A percentile compares a stretch with the other conserved stretches of the same genome.
These are phyloP conservation scores for Sylvilagus bachmani DNA, from an alignment of 2,113 vertebrate species.

Conservation along the genomic window DNA sequence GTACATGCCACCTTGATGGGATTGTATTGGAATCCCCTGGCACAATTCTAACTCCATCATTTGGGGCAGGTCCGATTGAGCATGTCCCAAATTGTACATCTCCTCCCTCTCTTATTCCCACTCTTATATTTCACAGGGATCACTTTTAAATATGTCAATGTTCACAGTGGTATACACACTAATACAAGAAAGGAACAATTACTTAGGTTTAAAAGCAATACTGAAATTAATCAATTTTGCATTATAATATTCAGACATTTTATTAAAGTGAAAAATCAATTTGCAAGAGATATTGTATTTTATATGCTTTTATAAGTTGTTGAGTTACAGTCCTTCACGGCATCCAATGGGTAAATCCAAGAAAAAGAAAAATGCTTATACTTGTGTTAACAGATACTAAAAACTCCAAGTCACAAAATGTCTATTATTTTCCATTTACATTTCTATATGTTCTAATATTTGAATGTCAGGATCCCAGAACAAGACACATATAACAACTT, in stretches of 20 bases:
- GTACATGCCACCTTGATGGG: too few relatives aligned
- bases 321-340: background rate
- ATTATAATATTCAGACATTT: background rate
- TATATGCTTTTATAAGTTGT: background rate
- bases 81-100: too few relatives aligned
- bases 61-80: too few relatives aligned
- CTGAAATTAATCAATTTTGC: background rate
- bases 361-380: background rate
- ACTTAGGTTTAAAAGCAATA: background rate
- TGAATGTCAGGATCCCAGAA: background rate
- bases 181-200: background rate
- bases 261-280: too few relatives aligned
- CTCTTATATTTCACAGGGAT: too few relatives aligned
- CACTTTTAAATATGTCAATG: background rate
- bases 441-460: background rate
- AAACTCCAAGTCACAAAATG: background rate
- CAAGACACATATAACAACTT: constrained; percentile 2
- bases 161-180: background rate
- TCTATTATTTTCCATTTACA: constrained; percentile 32
- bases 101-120: too few relatives aligned
- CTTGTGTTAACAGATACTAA: constrained; percentile 10
- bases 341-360: background rate
- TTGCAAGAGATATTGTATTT: background rate
- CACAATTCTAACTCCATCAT: too few relatives aligned
- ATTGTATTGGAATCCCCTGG: too few relatives aligned